Base-by-base conservation (phyloP, 1,140 invertebrate species). In the Leptinotarsa defecta region DNA sequence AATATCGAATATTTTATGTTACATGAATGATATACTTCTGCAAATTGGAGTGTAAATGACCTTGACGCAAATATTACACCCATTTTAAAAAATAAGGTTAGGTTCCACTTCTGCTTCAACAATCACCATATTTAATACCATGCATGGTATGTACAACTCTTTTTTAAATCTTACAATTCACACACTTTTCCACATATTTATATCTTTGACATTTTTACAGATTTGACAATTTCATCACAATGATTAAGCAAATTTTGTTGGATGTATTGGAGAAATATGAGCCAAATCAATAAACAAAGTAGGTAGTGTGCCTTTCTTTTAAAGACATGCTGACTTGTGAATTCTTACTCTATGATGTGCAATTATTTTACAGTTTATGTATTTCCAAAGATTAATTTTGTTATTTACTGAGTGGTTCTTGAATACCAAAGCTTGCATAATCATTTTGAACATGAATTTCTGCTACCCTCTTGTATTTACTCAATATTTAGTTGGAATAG, bases 41-140 rank as follows among this genome's bases (percentile, higher is more conserved):
- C 73, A 77, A 73, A 67, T 75, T 67, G 27, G 71, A 79, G 81
- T 81, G 80, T 77, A 81, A 80, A 81, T 82, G 81, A 83, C 81
- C 81, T 84, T 83, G 81, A 82, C 78, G 80, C 81, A 81, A 81
- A 83, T 81, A 82, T 81, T 83, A 81, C 81, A 82, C 81, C 82
- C 81, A 82, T 83, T 82, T 82, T 82, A 78, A 74, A 81, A 83
- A 82, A 83, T 83, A 82, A 82, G 82, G 82, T 83, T 83, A 83
- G 81, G 81, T 81, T 82, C 74, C 76, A 76, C 72, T 81, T 81
- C 74, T 78, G 76, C 79, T 78, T 78, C 77, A 78, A 78, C 79
- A 81, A 79, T 82, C 81, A 80, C 82, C 82, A 83, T 79, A 81
- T 73, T 82, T 83, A 79, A 79, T 81, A 81, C 75, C 77, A 82